Conservation (phyloP, 2,888 invertebrate genomes). For the Sesia apiformis region DNA sequence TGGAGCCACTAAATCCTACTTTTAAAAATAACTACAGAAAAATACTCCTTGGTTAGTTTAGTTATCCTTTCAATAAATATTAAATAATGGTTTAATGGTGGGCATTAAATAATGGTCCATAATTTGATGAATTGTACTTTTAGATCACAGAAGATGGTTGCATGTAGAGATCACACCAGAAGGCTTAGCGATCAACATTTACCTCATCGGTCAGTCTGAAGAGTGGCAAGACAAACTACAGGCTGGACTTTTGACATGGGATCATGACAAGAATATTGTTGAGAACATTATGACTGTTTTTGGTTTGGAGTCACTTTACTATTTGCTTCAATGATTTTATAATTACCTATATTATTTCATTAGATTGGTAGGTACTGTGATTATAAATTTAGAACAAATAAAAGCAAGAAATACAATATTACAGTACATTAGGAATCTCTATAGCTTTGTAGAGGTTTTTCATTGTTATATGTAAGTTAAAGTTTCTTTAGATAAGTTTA, state of each 20-base stretch:
- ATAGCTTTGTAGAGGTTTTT: too few relatives aligned
- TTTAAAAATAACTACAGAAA: slow-evolving; percentile 54
- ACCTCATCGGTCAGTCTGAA: slow-evolving; percentile 47
- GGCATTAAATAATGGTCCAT: background rate
- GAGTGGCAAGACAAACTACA: slow-evolving; percentile 46
- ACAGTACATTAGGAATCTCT: too few relatives aligned
- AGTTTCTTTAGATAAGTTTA: too few relatives aligned
- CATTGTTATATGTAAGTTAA: too few relatives aligned
- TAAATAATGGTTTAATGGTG: background rate
- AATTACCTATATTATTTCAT: background rate
- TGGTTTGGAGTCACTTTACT: slow-evolving; percentile 24
- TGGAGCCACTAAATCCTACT: slow-evolving; percentile 46
- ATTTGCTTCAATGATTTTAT: too few relatives aligned
- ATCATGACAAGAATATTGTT: slow-evolving; percentile 55
- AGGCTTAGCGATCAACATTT: slow-evolving; percentile 48
- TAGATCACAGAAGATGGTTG: slow-evolving; percentile 55
- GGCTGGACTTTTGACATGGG: slow-evolving; percentile 44
- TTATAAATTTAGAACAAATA: too few relatives aligned
- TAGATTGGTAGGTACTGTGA: background rate
- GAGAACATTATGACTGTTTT: slow-evolving; percentile 48
- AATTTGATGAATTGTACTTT: slow-evolving; percentile 5
- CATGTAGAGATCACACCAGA: slow-evolving; percentile 52
- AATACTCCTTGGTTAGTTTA: slow-evolving; percentile 42
- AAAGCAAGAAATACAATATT: too few relatives aligned
- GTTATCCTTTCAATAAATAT: background rate